Base-by-base conservation (phyloP, 2,797 vertebrate genomes). In the Chanos chanos region DNA sequence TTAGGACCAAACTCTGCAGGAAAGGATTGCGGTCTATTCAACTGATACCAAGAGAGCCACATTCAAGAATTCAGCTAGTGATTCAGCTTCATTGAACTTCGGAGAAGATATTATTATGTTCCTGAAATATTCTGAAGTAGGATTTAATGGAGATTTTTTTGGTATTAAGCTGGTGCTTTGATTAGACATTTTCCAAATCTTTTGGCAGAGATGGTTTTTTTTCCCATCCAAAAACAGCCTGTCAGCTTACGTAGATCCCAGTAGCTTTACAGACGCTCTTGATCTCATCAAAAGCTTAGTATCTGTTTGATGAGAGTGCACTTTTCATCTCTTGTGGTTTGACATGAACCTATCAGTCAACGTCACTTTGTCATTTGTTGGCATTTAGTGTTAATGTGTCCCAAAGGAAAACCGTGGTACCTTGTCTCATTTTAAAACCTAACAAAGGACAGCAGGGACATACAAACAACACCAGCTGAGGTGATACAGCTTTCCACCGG, bases 361-460 rank as follows among this genome's bases (percentile, higher is more conserved):
- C 52, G 56, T 30, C 76, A 63, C 63, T 2, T 44, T 76, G 67
- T 83, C 74, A 76, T 80, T 82, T 82, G 79, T 80, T 83, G 79
- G 58, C 73, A 72, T 10, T 41, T 15, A 22, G 49, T 74, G 25
- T n/a, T 50, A 80, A 81, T 78, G 68, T 77, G 83, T 81, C 44
- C 22, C 70, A 77, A 76, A 77, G 60, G 50, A 71, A 50, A 43
- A 64, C 47, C 12, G 54, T 16, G 16, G 58, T 31, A 70, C 54
- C 67, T 53, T 71, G 69, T 61, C 59, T 75, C 68, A 72, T 68
- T 73, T 64, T 71, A 28, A 72, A 53, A 72, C 43, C 61, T 69
- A 77, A 77, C 54, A 65, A 48, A 62, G 48, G 67, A 64, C 55
- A 47, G 16, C 37, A 59, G 52, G 63, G 60, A 49, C 64, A 61